These are phyloP conservation scores for Colius striatus DNA, from an alignment of 2,113 vertebrate species.

Conservation along the genomic window DNA sequence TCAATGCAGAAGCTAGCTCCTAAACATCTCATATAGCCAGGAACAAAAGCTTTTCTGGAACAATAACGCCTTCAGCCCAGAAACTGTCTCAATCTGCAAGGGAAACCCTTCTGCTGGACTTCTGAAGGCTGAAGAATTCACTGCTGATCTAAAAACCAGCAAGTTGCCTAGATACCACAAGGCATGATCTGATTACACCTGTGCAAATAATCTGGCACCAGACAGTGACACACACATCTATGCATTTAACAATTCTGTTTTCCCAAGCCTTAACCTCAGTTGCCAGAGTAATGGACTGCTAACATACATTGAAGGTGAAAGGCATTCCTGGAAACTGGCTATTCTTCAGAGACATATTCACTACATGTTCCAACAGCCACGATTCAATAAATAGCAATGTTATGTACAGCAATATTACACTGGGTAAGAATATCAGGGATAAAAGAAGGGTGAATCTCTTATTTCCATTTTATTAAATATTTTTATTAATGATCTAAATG, in stretches of 20 bases:
- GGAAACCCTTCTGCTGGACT: background rate
- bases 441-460: background rate
- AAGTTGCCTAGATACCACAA: background rate
- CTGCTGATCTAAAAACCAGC: background rate
- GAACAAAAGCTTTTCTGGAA: background rate
- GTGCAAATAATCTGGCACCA: conserved; percentile 7
- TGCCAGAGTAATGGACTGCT: background rate
- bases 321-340: conserved; percentile 5
- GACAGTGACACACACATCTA: background rate
- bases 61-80: background rate
- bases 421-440: background rate
- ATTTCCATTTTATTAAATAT: background rate
- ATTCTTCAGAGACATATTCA: conserved; percentile 8
- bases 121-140: background rate
- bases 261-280: background rate
- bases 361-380: background rate
- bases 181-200: background rate
- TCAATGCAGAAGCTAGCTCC: background rate
- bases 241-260: background rate
- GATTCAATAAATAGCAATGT: background rate
- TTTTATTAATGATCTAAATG: conserved; percentile 29
- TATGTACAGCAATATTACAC: background rate
- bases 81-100: background rate
- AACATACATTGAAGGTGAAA: background rate
- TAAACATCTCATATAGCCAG: background rate